Evolutionary conservation across 2,797 vertebrate species (phyloP).

Genomic region (Kryptopterus vitreolus): DNA sequence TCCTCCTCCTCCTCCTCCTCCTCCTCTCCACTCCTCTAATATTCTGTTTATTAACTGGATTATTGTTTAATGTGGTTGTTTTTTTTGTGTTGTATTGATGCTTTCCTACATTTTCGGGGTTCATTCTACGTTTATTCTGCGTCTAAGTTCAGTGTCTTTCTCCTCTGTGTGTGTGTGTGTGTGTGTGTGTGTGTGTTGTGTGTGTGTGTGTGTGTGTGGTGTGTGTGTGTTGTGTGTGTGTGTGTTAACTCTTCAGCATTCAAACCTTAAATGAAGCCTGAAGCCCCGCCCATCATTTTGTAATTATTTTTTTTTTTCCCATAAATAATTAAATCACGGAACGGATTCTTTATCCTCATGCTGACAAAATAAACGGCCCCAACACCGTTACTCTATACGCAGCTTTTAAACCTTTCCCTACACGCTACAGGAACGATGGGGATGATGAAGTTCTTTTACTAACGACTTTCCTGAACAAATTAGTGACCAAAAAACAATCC

Average conservation of each 20-base stretch:
- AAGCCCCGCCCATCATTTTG: neutral
- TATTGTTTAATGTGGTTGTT: constrained; percentile 57
- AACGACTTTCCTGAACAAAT: constrained; percentile 16
- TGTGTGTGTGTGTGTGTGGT: constrained; percentile 25
- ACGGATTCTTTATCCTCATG: neutral
- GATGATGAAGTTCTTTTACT: neutral
- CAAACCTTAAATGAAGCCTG: constrained; percentile 10
- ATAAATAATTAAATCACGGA: neutral
- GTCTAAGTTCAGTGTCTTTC: neutral
- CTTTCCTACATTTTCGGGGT: constrained; percentile 53
- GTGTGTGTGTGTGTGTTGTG: constrained; percentile 33
- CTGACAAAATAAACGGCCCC: constrained; percentile 29
- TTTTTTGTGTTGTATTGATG: constrained; percentile 54
- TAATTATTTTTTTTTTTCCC: neutral
- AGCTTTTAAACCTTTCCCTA: constrained; percentile 26
- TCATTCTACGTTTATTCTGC: constrained; percentile 59
- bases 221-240: constrained; percentile 44
- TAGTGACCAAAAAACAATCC: constrained; percentile 28
- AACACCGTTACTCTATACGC: constrained; percentile 1
- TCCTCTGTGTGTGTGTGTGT: constrained; percentile 35
- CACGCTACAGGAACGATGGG: constrained; percentile 35
- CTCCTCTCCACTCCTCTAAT: constrained; percentile 53
- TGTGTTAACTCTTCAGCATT: constrained; percentile 21
- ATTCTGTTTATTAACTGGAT: constrained; percentile 70
- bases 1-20: neutral